Conservation (phyloP, 2,113 vertebrate species). For the Cheirogaleus medius region DNA sequence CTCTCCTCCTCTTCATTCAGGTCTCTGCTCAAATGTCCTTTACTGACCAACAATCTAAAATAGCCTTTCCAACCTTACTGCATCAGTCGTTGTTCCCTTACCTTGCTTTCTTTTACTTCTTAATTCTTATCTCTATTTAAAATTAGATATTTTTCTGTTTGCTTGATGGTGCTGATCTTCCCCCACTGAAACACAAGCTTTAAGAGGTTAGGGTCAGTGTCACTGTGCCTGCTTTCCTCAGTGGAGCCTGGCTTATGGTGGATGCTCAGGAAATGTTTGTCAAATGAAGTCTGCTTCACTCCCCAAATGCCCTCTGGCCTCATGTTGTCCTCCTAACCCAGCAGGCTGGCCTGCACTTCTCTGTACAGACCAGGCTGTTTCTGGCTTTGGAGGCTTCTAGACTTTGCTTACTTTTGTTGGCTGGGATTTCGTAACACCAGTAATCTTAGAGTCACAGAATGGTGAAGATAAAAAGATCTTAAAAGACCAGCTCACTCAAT, state of each 20-base stretch:
- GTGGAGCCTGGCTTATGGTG: background rate
- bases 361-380: background rate
- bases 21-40: background rate
- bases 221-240: background rate
- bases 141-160: background rate
- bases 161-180: background rate
- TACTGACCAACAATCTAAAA: background rate
- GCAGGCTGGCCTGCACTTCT: background rate
- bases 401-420: background rate
- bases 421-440: background rate
- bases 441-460: background rate
- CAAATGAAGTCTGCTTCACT: background rate
- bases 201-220: background rate
- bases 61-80: background rate
- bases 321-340: background rate
- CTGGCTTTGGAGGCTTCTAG: background rate
- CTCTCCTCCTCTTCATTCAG: background rate
- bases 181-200: background rate
- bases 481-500: background rate
- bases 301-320: background rate
- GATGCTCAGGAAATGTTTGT: background rate
- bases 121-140: background rate
- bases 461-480: background rate
- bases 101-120: background rate
- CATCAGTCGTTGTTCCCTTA: background rate